phyloP scores from a whole-genome alignment of 2,113 vertebrate species.

The Panurus biarmicus region DNA sequence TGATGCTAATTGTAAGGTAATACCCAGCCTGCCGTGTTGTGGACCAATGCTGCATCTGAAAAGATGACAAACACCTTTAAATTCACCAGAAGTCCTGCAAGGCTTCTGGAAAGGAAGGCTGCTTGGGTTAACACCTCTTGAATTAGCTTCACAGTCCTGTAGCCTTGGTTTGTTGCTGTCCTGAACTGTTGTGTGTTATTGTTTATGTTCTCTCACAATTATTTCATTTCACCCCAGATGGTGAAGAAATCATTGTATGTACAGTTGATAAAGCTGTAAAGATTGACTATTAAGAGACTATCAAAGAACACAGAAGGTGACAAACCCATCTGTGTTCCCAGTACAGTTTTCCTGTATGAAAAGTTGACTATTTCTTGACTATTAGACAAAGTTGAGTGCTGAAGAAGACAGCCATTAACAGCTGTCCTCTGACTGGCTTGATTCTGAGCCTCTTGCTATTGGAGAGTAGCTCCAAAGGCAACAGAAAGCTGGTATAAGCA shows the following conservation, averaged over 20 bases:
- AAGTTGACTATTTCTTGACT: background rate
- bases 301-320: background rate
- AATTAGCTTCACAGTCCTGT: slow-evolving; percentile 41
- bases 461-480: background rate
- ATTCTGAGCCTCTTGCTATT: background rate
- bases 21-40: background rate
- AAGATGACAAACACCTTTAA: background rate
- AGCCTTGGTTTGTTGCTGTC: slow-evolving; percentile 36
- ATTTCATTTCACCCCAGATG: background rate
- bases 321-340: background rate
- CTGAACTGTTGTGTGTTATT: background rate
- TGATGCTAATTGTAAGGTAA: slow-evolving; percentile 22
- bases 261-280: background rate
- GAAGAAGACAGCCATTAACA: background rate
- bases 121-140: background rate
- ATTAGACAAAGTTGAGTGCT: background rate
- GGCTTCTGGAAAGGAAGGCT: background rate
- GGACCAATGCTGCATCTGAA: background rate
- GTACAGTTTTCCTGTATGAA: background rate
- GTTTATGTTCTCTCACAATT: slow-evolving; percentile 32
- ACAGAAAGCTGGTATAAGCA: background rate
- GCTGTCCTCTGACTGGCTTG: background rate
- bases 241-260: slow-evolving; percentile 10
- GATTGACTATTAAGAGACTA: background rate
- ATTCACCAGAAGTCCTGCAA: background rate